Evolutionary conservation across 2,888 invertebrate genomes (phyloP).

Genomic region (Gortyna flavago): DNA sequence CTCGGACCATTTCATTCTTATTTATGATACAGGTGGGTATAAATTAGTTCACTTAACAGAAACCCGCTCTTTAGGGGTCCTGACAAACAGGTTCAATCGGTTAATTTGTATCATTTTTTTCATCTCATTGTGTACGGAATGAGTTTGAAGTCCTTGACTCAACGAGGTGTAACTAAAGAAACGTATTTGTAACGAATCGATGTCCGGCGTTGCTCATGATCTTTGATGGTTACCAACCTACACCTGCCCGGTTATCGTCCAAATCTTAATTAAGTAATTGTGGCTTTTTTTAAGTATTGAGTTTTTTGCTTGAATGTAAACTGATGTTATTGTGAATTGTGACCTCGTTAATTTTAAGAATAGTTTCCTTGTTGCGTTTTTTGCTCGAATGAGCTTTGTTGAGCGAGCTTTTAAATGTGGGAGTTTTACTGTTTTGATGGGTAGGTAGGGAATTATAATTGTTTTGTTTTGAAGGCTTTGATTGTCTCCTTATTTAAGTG

Average conservation of each 20-base stretch:
- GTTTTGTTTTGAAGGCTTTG: constrained; percentile 2
- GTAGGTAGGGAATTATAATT: constrained; percentile 6
- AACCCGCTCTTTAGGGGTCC: constrained; percentile 88
- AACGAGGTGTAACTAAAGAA: constrained; percentile 90
- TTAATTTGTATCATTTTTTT: constrained; percentile 87
- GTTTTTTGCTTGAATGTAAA: constrained; percentile 61
- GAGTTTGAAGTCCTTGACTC: constrained; percentile 88
- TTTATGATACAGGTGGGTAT: constrained; percentile 87
- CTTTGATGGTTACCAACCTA: constrained; percentile 77
- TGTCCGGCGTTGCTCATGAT: constrained; percentile 84
- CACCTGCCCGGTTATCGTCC: constrained; percentile 85
- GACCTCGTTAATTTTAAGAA: constrained; percentile 52
- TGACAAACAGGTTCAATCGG: constrained; percentile 87
- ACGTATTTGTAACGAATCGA: constrained; percentile 88
- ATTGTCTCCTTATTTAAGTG: neutral
- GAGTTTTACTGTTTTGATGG: constrained; percentile 31
- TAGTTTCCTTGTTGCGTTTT: constrained; percentile 44
- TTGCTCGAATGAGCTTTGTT: constrained; percentile 39
- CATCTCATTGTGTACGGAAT: constrained; percentile 83
- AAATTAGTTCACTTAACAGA: constrained; percentile 89
- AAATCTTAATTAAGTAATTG: constrained; percentile 87
- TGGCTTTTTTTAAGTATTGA: constrained; percentile 75
- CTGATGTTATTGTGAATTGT: constrained; percentile 60
- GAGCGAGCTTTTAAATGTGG: constrained; percentile 35
- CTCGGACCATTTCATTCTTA: constrained; percentile 77